Conservation (phyloP, 2,113 vertebrate genomes). For the Eudyptes chrysolophus region DNA sequence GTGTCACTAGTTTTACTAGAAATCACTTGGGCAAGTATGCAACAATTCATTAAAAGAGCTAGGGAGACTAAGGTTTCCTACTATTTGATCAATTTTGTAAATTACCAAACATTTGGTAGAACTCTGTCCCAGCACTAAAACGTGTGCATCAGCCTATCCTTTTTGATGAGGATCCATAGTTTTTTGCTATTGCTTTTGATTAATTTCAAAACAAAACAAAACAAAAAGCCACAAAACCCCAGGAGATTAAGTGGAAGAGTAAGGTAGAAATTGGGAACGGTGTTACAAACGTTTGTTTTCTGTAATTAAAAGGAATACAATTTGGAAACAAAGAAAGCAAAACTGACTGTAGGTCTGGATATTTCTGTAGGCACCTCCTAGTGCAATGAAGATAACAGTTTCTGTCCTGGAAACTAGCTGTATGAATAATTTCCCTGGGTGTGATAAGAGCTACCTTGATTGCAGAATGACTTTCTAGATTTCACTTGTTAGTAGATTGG, state of each 20-base stretch:
- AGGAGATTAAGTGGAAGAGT: neutral
- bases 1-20: neutral
- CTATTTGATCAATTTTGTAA: neutral
- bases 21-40: neutral
- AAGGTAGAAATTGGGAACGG: neutral
- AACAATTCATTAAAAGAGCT: neutral
- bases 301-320: neutral
- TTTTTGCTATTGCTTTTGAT: neutral
- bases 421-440: neutral
- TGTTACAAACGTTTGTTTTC: neutral
- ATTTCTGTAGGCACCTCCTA: neutral
- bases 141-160: accelerated
- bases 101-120: neutral
- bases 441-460: neutral
- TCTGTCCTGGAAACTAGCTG: neutral
- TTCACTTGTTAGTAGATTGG: neutral
- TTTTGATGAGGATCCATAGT: neutral
- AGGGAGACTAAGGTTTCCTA: neutral
- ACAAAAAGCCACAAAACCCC: accelerated
- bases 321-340: neutral
- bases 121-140: neutral
- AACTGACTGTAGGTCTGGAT: neutral
- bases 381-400: neutral
- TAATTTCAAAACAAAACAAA: neutral
- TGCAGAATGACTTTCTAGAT: neutral